Conservation (phyloP, 2,113 vertebrate species). For the Ictalurus furcatus region DNA sequence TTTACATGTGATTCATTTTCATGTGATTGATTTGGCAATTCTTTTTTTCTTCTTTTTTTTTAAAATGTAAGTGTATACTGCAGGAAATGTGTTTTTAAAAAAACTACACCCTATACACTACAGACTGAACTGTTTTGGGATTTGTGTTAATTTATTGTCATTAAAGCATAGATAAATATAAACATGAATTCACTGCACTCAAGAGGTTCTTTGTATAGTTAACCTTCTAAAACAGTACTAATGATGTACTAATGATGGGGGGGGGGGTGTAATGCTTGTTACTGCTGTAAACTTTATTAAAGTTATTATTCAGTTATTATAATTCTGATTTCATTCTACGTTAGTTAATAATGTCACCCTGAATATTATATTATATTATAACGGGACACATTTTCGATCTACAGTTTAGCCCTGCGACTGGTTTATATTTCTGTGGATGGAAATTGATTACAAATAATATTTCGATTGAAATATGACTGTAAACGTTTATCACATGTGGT, state of each 20-base stretch:
- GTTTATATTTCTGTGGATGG: not conserved
- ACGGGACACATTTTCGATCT: not conserved
- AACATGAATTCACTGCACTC: not conserved
- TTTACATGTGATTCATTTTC: too few species aligned
- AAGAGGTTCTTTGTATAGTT: not conserved
- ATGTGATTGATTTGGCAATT: not conserved
- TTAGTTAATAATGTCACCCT: not conserved
- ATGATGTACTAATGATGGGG: too few species aligned
- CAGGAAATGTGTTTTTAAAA: not conserved
- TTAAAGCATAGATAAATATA: not conserved
- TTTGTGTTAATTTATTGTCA: not conserved
- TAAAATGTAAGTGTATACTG: not conserved
- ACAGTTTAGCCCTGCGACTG: not conserved
- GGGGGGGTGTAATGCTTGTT: not conserved
- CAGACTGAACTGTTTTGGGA: not conserved
- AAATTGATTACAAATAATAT: not conserved
- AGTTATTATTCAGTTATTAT: not conserved
- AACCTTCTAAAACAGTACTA: not conserved
- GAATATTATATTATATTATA: not conserved
- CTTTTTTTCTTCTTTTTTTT: not conserved
- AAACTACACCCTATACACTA: not conserved
- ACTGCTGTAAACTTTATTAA: not conserved
- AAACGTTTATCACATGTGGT: not conserved
- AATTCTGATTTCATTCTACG: not conserved
- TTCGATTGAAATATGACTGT: not conserved